Base-by-base conservation (phyloP, 2,797 vertebrate species). In the Saguinus oedipus region DNA sequence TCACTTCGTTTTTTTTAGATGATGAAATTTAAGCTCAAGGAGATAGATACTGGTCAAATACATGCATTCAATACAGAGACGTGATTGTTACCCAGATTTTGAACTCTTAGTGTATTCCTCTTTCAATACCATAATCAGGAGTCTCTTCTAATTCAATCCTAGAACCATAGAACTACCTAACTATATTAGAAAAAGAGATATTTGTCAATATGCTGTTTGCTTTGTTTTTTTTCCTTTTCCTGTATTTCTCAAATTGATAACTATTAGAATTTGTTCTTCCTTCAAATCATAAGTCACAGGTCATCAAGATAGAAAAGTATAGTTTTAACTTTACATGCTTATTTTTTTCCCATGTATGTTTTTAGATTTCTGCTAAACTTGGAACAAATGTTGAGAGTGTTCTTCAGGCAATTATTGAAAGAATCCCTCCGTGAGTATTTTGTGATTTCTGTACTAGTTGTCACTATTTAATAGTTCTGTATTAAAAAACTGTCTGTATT, bases 321-420 rank as follows among this genome's bases (percentile, higher is more conserved):
- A 57, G 36, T 86, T 46, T 91, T 89, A 80, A 57, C 14, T 94
- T 88, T 92, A 39, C 84, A 33, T 76, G 59, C 24, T 79, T 94
- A 50, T 94, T 93, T 85, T 50, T 83, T 42, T 48, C 74, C 72
- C 12, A 12, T 75, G 48, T 17, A 91, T 97, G 70, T 96, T 96
- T 98, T 96, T 98, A 99, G 99, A 99, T 99, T 98, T 99, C 99
- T 93, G 99, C 99, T 87, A 99, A 99, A 98, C 98, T 99, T 80
- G 99, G 99, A 97, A 99, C 99, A 95, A 99, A 99, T 68, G 98
- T 99, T 85, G 99, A 99, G 93, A 98, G 95, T 83, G 99, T 99
- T 97, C 99, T 99, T 88, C 97, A 99, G 42, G 99, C 99, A 20
- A 98, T 99, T 27, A 99, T 99, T 95, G 97, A 99, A 95, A 99